Evolutionary conservation across 1,140 invertebrate species (phyloP), one percentile per base, ranked within the genome.

Genomic region (Macrocentrus cingulum): DNA sequence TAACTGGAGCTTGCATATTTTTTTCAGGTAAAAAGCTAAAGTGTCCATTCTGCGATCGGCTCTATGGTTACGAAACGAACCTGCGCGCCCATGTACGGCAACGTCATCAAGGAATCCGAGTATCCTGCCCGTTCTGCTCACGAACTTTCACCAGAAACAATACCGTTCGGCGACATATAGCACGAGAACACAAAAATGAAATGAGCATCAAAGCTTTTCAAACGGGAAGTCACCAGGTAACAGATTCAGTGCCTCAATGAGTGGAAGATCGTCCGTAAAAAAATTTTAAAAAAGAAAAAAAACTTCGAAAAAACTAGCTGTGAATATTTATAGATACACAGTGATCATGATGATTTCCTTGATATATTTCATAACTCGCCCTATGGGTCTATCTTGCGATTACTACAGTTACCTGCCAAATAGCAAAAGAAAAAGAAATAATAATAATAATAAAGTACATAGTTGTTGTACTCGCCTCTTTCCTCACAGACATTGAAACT

Each of bases 31-130:
- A 92, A 79, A 93, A 94, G 78, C 80, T 95, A 59, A 92, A 94
- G 80, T 95, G 92, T 79, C 89, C 92, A 67, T 94, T 91, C 75
- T 95, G 92, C 82, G 91, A 94, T 76, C 85, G 91, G 67, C 81
- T 94, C n/a, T 95, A 95, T 76, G 91, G 92, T 34, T 94, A 95
- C 75, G 91, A 95, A 82, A 95, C 91, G 70, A 95, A 95, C 74
- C 79, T 95, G 67, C 85, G 92, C 37, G 92, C 92, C 39, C 92
- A 95, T 77, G 93, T 95, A 71, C 81, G 91, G 44, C 91, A 94
- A 71, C 86, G 91, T 67, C 91, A 95, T 77, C 91, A 94, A 79
- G 92, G 92, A 37, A 93, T 94, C 61, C 84, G 91, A 7, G 91
- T 93, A 66, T 91, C 90, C 2, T 93, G 91, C 75, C 91, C 91